Evolutionary conservation across 2,797 vertebrate genomes (phyloP).

Genomic region (Chaunax sp.): DNA sequence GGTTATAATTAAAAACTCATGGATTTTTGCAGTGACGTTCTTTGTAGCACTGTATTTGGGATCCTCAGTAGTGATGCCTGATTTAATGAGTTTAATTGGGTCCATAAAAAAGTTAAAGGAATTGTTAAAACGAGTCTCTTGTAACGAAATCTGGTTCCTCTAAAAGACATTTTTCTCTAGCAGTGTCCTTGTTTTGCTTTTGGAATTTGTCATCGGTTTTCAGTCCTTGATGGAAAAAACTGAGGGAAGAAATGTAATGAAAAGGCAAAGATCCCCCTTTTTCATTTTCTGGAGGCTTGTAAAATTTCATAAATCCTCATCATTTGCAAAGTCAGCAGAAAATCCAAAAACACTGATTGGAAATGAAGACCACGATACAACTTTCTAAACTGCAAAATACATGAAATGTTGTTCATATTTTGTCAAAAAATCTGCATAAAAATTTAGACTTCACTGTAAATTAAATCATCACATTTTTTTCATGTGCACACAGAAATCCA

Average conservation of each 20-base stretch:
- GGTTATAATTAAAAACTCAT: not conserved
- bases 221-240: conserved; percentile 1
- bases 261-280: too few species aligned
- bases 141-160: conserved; percentile 15
- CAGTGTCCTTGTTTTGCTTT: conserved; percentile 13
- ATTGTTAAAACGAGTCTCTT: too few species aligned
- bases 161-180: conserved; percentile 1
- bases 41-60: too few species aligned
- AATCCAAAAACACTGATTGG: not conserved
- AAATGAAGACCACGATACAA: not conserved
- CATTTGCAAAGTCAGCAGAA: not conserved
- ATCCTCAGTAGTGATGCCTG: not conserved
- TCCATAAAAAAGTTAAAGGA: too few species aligned
- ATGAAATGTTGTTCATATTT: not conserved
- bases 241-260: not conserved
- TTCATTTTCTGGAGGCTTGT: not conserved
- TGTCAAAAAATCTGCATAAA: not conserved
- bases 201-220: not conserved
- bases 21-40: too few species aligned
- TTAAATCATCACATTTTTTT: too few species aligned
- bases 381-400: not conserved
- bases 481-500: not conserved
- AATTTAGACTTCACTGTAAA: not conserved
- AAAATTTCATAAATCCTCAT: not conserved
- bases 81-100: too few species aligned